These are phyloP conservation scores for Lepus europaeus DNA, from an alignment of 2,113 vertebrate genomes.

Conservation along the genomic window DNA sequence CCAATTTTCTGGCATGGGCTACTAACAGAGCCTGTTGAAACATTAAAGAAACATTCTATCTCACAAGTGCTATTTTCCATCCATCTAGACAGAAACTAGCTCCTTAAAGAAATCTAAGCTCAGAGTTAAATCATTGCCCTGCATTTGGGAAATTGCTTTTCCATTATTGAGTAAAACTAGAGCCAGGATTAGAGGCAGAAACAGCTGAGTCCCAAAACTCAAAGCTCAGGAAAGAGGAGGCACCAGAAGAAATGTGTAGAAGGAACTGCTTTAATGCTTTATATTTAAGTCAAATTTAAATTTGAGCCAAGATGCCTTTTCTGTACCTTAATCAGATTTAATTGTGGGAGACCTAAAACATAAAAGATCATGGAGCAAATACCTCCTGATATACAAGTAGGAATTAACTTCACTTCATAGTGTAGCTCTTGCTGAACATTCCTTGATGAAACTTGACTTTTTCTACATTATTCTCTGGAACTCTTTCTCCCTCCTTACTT, in stretches of 20 bases:
- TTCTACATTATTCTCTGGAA: not conserved
- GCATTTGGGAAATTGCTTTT: not conserved
- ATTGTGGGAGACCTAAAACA: not conserved
- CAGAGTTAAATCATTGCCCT: not conserved
- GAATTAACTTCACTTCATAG: not conserved
- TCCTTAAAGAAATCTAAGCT: not conserved
- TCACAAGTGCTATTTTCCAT: not conserved
- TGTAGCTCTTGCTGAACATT: not conserved
- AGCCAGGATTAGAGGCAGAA: not conserved
- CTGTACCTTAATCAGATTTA: not conserved
- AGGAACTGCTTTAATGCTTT: not conserved
- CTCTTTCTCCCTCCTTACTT: not conserved
- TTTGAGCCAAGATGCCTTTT: not conserved
- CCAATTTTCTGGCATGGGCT: not conserved
- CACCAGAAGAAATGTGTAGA: not conserved
- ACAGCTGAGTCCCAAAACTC: not conserved
- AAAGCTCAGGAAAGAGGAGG: not conserved
- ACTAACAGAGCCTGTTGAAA: not conserved
- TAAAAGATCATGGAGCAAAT: not conserved
- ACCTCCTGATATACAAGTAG: not conserved
- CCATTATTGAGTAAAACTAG: not conserved
- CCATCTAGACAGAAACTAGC: not conserved
- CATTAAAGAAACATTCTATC: not conserved
- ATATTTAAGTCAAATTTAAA: not conserved
- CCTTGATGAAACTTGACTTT: not conserved